Percentiles rank a stretch among this genome's conserved stretches.
These are phyloP conservation scores for Oenanthe oenanthe DNA, from an alignment of 2,113 vertebrate species.

Conservation along the genomic window DNA sequence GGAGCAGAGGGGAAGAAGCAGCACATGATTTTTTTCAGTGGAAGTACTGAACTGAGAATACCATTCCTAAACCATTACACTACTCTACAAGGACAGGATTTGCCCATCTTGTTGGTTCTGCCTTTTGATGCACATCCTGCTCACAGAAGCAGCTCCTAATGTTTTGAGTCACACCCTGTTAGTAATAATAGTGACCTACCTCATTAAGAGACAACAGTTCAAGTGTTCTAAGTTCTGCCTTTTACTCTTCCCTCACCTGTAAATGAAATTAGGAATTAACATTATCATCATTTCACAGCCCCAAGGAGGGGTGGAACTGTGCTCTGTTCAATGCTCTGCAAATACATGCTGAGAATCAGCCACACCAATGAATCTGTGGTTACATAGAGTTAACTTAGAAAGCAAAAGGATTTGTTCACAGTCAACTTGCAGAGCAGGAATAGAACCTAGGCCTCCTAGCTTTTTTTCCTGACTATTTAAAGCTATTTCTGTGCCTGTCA, in stretches of 20 bases:
- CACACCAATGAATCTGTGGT: not conserved
- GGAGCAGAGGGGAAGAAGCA: not conserved
- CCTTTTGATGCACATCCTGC: not conserved
- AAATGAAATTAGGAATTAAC: not conserved
- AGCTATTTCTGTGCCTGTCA: not conserved
- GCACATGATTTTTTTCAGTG: not conserved
- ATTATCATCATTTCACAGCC: not conserved
- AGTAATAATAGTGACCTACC: not conserved
- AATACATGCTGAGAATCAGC: not conserved
- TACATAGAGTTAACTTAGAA: not conserved
- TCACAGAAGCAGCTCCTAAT: not conserved
- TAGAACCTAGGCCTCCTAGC: not conserved
- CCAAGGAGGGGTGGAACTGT: not conserved
- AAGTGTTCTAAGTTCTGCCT: not conserved
- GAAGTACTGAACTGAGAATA: not conserved
- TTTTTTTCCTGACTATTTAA: not conserved
- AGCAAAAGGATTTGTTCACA: not conserved
- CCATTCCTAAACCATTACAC: not conserved
- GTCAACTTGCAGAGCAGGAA: not conserved
- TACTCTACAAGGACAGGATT: not conserved
- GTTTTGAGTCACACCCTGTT: not conserved
- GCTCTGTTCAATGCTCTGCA: not conserved
- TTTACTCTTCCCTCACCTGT: not conserved
- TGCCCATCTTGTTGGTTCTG: not conserved
- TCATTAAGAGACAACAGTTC: not conserved